Percentiles rank a stretch among this genome's conserved stretches.
These are phyloP conservation scores for Malacoraja senta DNA, from an alignment of 2,797 vertebrate genomes.

Conservation along the genomic window DNA sequence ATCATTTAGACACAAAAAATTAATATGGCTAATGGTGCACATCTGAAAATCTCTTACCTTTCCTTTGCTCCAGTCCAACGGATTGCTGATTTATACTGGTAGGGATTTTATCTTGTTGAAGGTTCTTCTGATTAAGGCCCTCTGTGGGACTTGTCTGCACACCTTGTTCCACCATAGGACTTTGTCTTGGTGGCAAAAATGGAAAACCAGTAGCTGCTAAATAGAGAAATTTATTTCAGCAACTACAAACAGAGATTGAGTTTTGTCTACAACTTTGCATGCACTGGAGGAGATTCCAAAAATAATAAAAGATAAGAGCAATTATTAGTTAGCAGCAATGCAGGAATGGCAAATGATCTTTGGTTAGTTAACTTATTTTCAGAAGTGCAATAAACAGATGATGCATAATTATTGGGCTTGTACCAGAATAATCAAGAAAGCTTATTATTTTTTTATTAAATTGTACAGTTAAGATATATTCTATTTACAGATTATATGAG, in stretches of 20 bases:
- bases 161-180: conserved; percentile 89
- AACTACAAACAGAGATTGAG: background rate
- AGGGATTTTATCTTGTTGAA: conserved; percentile 56
- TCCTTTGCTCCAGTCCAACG: conserved; percentile 48
- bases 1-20: background rate
- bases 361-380: conserved; percentile 20
- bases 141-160: conserved; percentile 80
- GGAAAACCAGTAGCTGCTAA: conserved; percentile 63
- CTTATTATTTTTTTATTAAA: background rate
- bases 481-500: background rate
- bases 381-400: background rate
- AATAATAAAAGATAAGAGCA: background rate
- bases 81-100: conserved; percentile 51
- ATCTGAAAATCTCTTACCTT: background rate
- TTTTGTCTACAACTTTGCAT: background rate
- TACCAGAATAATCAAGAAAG: background rate
- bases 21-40: background rate
- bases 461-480: background rate
- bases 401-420: background rate
- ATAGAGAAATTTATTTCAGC: conserved; percentile 6
- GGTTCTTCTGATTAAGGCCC: conserved; percentile 57
- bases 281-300: background rate
- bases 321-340: background rate
- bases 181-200: conserved; percentile 68
- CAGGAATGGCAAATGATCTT: background rate